phyloP scores from a whole-genome alignment of 2,888 invertebrate genomes.

The Chrysomela aeneicollis region DNA sequence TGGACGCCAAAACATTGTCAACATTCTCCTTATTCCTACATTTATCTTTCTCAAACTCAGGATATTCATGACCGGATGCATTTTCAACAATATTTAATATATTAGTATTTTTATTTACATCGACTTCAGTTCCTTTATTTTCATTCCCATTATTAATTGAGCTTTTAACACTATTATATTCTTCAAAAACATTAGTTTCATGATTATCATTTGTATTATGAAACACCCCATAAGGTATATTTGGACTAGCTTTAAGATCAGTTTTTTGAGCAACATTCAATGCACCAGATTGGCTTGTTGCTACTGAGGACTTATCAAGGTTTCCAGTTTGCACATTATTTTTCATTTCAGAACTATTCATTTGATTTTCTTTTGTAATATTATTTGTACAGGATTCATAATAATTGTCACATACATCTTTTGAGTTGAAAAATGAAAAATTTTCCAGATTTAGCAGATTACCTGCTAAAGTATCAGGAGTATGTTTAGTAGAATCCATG shows the following conservation, averaged over 20 bases:
- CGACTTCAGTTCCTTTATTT: neutral
- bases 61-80: neutral
- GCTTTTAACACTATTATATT: neutral
- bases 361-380: neutral
- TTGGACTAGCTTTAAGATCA: neutral
- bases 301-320: neutral
- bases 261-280: neutral
- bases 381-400: conserved; percentile 36
- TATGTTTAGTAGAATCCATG: conserved; percentile 56
- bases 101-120: neutral
- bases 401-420: conserved; percentile 51
- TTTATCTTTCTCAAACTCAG: neutral
- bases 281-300: neutral
- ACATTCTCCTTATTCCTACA: neutral
- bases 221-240: neutral
- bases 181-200: neutral
- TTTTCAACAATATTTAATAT: neutral
- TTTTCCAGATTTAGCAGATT: conserved; percentile 58
- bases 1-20: neutral
- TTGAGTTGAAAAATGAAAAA: conserved; percentile 57
- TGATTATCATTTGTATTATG: neutral
- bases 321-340: neutral
- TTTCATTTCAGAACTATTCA: neutral
- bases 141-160: neutral
- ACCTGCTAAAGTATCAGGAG: conserved; percentile 50